Percentiles rank a stretch among this genome's conserved stretches.
Evolutionary conservation across 2,113 vertebrate genomes (phyloP).

Genomic region (Sylvilagus bachmani): DNA sequence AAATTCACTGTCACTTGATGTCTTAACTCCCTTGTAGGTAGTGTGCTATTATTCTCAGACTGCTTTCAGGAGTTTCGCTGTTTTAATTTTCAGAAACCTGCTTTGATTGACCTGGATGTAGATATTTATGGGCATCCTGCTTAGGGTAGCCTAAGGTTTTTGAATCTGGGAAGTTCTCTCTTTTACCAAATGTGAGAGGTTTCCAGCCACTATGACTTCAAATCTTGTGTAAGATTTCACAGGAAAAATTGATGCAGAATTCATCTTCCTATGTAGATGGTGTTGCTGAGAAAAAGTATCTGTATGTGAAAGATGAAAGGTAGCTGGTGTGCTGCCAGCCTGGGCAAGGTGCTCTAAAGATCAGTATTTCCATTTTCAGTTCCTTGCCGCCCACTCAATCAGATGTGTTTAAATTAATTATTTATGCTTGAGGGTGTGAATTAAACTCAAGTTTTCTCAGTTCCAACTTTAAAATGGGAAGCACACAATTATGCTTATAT

Average conservation of each 20-base stretch:
- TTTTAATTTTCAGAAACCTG: too few relatives aligned
- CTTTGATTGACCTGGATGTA: too few relatives aligned
- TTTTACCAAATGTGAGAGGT: not conserved
- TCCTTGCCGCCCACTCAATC: not conserved
- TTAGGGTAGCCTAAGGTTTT: not conserved
- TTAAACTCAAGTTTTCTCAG: not conserved
- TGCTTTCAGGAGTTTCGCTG: too few relatives aligned
- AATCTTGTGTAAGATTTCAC: not conserved
- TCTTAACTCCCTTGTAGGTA: too few relatives aligned
- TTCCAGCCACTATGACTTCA: not conserved
- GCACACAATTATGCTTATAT: too few relatives aligned
- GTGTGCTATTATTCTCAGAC: too few relatives aligned
- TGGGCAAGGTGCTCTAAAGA: not conserved
- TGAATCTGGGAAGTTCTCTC: not conserved
- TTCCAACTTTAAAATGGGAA: not conserved
- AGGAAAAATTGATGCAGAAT: not conserved
- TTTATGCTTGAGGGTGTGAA: not conserved
- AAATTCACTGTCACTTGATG: too few relatives aligned
- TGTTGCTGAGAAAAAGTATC: not conserved
- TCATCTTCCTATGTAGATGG: not conserved
- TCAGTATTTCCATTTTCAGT: too few relatives aligned
- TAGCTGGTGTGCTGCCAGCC: not conserved
- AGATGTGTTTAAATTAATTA: not conserved
- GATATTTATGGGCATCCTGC: too few relatives aligned
- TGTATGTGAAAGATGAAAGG: not conserved